Evolutionary conservation across 2,888 invertebrate genomes (phyloP), one percentile per base, ranked within the genome.

Genomic region (Proisotoma minuta): DNA sequence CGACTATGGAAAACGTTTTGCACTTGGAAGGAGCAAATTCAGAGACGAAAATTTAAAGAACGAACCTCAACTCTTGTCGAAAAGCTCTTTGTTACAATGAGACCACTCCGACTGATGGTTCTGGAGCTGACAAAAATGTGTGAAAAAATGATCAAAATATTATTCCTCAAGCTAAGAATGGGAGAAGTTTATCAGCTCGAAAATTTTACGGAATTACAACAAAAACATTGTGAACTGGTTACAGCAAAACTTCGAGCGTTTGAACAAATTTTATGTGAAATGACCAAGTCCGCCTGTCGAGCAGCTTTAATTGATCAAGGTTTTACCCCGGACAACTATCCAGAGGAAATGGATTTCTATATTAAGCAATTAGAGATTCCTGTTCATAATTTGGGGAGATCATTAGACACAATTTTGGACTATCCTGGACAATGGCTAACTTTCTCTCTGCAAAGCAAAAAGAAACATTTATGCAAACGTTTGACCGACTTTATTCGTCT

Each of bases 391-490:
- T 49, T 57, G 34, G 43, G 52, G 48, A 20, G 40, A 58, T 22
- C 43, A 22, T 40, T 39, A 43, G 60, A 53, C 27, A 52, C 78
- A 60, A 77, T 78, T 2, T 77, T 78, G 2, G 79, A 79, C 59
- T 73, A 72, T 60, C 72, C 73, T 8, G 73, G 73, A 8, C 83
- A 84, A 22, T 88, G 88, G 70, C 88, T 90, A 84, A 88, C 89
- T 2, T 93, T 91, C 76, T 90, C 90, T 53, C 89, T 92, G 75
- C 90, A 91, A 75, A 89, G 89, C 0, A 86, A 86, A 74, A 93
- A 93, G 75, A 83, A 89, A 67, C 84, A 86, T 71, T 88, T 88
- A 76, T 92, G 91, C 75, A 84, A 84, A 75, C 81, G 89, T 65
- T 80, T 93, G 1, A 85, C 89, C 39, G 83, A 88, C 22, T 61